Evolutionary conservation across 2,113 vertebrate species (phyloP).

Genomic region (Neomonachus schauinslandi): DNA sequence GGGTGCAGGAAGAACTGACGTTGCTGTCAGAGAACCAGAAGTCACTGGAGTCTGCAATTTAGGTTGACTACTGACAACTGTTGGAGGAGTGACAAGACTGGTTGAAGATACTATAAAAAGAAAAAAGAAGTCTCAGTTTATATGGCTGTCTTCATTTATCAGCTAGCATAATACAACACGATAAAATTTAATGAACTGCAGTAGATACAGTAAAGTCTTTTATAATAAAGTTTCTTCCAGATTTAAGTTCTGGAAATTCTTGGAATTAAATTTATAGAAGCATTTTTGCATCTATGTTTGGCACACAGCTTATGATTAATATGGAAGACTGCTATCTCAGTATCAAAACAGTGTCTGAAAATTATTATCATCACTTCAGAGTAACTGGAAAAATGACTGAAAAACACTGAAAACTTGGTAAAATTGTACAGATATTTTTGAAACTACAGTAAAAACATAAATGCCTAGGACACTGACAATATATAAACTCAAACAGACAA

Average conservation of each 20-base stretch:
- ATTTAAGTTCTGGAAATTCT: constrained; percentile 41
- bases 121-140: background rate
- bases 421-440: constrained; percentile 17
- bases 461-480: background rate
- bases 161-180: background rate
- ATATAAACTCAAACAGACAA: background rate
- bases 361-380: constrained; percentile 30
- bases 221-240: background rate
- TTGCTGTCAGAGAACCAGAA: constrained; percentile 84
- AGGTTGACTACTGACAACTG: constrained; percentile 83
- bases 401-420: background rate
- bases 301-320: constrained; percentile 5
- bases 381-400: constrained; percentile 12
- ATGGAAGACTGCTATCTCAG: background rate
- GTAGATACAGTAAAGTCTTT: background rate
- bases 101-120: constrained; percentile 82
- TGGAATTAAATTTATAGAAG: constrained; percentile 22
- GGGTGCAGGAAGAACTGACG: constrained; percentile 86
- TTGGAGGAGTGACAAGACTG: constrained; percentile 81
- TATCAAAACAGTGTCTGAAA: background rate
- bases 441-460: constrained; percentile 51
- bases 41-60: constrained; percentile 86
- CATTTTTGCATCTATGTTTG: background rate
- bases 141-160: background rate
- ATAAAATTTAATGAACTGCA: background rate